Percentiles rank a stretch among this genome's conserved stretches.
phyloP scores from a whole-genome alignment of 2,113 vertebrate species.

The Oncorhynchus clarkii region DNA sequence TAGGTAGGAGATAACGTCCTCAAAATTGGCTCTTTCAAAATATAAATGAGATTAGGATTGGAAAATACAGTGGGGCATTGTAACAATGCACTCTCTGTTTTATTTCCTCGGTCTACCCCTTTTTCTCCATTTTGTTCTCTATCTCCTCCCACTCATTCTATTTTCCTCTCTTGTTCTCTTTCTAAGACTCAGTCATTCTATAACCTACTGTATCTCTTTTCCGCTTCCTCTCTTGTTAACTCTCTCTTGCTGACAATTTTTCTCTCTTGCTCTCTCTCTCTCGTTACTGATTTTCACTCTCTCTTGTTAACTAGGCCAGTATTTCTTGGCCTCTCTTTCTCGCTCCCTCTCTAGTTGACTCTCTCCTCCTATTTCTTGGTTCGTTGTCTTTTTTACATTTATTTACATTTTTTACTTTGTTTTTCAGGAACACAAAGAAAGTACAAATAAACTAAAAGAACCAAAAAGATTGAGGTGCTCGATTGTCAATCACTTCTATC shows the following conservation, averaged over 20 bases:
- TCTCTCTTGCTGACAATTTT: not conserved
- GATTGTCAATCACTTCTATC: no score
- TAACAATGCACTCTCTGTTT: not conserved
- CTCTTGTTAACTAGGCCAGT: conserved; percentile 16
- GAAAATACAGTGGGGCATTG: not conserved
- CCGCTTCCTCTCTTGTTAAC: not conserved
- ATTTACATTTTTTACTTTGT: no score
- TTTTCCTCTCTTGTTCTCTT: not conserved
- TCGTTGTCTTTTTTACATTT: not conserved
- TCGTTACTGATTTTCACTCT: not conserved
- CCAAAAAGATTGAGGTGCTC: no score
- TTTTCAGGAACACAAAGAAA: no score
- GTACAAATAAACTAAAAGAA: no score
- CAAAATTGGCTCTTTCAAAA: conserved; percentile 14
- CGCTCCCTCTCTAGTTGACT: conserved; percentile 4
- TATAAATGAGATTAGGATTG: conserved; percentile 1
- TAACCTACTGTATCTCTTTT: not conserved
- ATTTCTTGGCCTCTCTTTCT: conserved; percentile 1
- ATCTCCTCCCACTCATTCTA: not conserved
- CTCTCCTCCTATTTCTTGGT: conserved; percentile 17
- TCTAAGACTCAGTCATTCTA: not conserved
- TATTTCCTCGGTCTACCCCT: not conserved
- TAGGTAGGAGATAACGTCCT: conserved; percentile 46
- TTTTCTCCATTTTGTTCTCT: not conserved
- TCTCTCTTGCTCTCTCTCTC: not conserved